phyloP scores from a whole-genome alignment of 2,888 invertebrate species.

The Ectemnius cavifrons region DNA sequence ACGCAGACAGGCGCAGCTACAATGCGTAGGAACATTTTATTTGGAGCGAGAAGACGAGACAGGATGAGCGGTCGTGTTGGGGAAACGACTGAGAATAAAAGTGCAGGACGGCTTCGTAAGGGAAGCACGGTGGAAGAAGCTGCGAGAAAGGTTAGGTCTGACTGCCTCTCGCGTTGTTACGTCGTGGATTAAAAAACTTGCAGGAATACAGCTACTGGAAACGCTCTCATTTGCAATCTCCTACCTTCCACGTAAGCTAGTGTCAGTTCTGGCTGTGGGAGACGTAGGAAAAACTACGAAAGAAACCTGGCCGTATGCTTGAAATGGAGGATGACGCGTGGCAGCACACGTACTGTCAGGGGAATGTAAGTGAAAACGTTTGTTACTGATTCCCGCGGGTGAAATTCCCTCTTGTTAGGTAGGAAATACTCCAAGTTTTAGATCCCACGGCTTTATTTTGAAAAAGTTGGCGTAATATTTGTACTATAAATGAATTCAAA shows the following conservation, averaged over 20 bases:
- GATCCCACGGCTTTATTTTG: no score
- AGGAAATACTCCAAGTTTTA: no score
- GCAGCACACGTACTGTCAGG: no score
- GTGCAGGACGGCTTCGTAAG: conserved; percentile 30
- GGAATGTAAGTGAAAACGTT: no score
- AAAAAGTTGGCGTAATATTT: no score
- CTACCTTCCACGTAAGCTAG: conserved; percentile 39
- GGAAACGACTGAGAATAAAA: conserved; percentile 28
- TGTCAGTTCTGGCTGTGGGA: background rate
- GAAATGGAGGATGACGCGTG: no score
- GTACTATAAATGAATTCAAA: no score
- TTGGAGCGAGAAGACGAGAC: conserved; percentile 31
- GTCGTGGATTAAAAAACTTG: conserved; percentile 71
- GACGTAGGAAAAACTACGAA: no score
- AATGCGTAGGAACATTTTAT: conserved; percentile 45
- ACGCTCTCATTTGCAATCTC: conserved; percentile 73
- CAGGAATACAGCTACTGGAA: conserved; percentile 70
- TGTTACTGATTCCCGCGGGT: no score
- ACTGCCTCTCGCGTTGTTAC: conserved; percentile 54
- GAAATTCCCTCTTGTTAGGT: no score
- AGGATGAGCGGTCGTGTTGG: conserved; percentile 36
- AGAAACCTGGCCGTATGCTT: no score
- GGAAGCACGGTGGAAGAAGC: conserved; percentile 21
- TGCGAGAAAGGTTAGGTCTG: conserved; percentile 37
- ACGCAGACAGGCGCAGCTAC: background rate